Percentiles rank a stretch among this genome's conserved stretches.
These are phyloP conservation scores for Cyprinodon brontotheroides DNA, from an alignment of 2,113 vertebrate species.

Conservation along the genomic window DNA sequence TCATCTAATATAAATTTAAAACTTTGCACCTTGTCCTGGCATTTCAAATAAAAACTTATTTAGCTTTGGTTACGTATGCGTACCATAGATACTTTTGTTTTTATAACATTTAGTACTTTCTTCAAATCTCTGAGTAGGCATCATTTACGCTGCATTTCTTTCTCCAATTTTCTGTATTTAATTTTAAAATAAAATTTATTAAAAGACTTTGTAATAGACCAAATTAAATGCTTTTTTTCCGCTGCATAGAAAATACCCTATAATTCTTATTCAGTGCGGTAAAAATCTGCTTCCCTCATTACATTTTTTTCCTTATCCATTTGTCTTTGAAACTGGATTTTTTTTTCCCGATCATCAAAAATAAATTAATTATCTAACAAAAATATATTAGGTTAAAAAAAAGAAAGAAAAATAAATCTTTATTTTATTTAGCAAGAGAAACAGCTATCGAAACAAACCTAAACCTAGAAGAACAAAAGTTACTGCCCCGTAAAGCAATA, in stretches of 20 bases:
- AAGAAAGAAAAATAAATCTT: too few species aligned
- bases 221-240: too few species aligned
- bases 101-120: not conserved
- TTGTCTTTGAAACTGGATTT: too few species aligned
- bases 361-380: too few species aligned
- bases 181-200: not conserved
- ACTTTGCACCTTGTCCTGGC: constrained; percentile 15
- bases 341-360: too few species aligned
- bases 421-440: too few species aligned
- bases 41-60: not conserved
- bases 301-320: too few species aligned
- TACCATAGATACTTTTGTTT: constrained; percentile 18
- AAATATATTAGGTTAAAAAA: too few species aligned
- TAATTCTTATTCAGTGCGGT: too few species aligned
- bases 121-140: not conserved
- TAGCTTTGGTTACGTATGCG: constrained; percentile 1
- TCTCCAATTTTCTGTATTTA: not conserved
- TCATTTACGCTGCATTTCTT: not conserved
- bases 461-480: not conserved
- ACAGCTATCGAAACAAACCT: not conserved
- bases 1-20: constrained; percentile 19
- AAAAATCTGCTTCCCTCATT: too few species aligned
- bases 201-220: not conserved
- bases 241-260: too few species aligned
- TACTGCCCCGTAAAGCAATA: not conserved